These are phyloP conservation scores for Eupithecia exiguata DNA, from an alignment of 2,888 invertebrate species.

Conservation along the genomic window DNA sequence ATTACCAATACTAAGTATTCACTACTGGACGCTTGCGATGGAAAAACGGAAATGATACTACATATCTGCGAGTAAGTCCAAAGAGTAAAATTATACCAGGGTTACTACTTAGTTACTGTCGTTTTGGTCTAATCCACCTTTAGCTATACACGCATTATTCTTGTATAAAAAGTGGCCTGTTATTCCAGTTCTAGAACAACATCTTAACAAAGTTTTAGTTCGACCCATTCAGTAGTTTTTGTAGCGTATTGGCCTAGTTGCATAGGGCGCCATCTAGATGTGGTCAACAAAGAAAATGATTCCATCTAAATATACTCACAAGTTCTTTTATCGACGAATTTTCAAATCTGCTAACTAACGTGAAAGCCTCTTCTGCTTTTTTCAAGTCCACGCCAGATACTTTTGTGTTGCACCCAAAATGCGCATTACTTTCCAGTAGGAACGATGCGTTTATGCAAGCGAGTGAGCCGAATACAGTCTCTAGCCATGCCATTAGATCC, in stretches of 20 bases:
- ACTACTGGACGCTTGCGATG: no score
- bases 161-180: no score
- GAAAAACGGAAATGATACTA: no score
- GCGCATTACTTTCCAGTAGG: slow-evolving; percentile 86
- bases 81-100: no score
- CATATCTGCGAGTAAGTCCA: no score
- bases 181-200: no score
- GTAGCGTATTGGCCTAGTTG: not conserved
- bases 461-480: slow-evolving; percentile 92
- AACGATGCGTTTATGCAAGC: slow-evolving; percentile 96
- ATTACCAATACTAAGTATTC: no score
- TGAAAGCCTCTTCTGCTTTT: slow-evolving; percentile 87
- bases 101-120: no score
- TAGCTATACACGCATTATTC: no score
- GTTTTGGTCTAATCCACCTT: no score
- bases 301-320: slow-evolving; percentile 55
- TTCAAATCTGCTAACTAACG: slow-evolving; percentile 87
- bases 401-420: slow-evolving; percentile 91
- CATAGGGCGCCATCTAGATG: not conserved
- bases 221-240: no score
- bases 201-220: no score
- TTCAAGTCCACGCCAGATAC: slow-evolving; percentile 92
- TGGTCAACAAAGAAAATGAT: not conserved
- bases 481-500: slow-evolving; percentile 87
- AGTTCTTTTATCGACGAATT: slow-evolving; percentile 88